Evolutionary conservation across 2,797 vertebrate species (phyloP).

Genomic region (Selene dorsalis): DNA sequence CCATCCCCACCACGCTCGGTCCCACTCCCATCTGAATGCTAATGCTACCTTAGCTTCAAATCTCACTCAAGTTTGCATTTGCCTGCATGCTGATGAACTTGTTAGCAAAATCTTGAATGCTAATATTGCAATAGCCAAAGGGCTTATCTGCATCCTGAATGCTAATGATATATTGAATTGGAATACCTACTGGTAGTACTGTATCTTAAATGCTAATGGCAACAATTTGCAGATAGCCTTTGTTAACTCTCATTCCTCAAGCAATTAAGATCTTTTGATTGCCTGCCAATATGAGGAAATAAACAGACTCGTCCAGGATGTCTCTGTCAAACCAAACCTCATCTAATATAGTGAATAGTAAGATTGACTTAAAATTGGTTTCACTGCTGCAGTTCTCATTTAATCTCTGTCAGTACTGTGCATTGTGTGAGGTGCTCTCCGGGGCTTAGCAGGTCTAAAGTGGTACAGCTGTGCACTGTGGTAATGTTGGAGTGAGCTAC

Average conservation of each 20-base stretch:
- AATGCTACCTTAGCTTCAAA: conserved; percentile 65
- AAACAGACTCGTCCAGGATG: conserved; percentile 19
- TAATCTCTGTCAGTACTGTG: conserved; percentile 21
- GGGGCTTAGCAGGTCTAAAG: conserved; percentile 35
- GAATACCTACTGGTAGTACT: conserved; percentile 33
- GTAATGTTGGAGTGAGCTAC: conserved; percentile 18
- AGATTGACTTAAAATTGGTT: conserved; percentile 35
- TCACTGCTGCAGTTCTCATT: conserved; percentile 32
- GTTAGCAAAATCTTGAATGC: conserved; percentile 69
- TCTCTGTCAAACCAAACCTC: conserved; percentile 21
- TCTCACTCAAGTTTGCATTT: conserved; percentile 39
- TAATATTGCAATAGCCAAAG: conserved; percentile 64
- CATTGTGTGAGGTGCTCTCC: conserved; percentile 22
- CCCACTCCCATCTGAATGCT: conserved; percentile 68
- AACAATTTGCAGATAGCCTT: conserved; percentile 31
- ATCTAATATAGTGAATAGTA: conserved; percentile 14
- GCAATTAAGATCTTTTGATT: conserved; percentile 9
- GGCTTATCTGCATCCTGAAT: conserved; percentile 58
- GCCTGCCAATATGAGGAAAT: conserved; percentile 14
- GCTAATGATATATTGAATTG: conserved; percentile 50
- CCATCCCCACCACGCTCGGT: conserved; percentile 34
- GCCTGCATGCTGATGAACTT: conserved; percentile 72
- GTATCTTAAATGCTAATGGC: conserved; percentile 21
- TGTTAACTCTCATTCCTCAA: conserved; percentile 16
- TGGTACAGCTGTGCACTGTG: not conserved